phyloP scores from a whole-genome alignment of 2,113 vertebrate species.

The Clarias macrocephalus region DNA sequence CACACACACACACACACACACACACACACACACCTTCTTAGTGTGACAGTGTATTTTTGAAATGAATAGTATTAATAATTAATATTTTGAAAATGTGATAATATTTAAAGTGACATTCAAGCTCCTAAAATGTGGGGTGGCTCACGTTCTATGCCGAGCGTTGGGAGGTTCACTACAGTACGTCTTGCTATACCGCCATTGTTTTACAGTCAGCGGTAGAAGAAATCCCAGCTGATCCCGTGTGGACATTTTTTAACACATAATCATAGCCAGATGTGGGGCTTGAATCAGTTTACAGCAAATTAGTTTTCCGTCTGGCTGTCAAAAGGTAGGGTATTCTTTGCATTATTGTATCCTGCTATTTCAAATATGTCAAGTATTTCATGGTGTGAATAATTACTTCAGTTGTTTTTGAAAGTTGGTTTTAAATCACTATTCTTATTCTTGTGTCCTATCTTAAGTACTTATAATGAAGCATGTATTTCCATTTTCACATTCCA shows the following conservation, averaged over 20 bases:
- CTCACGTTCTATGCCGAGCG: conserved; percentile 44
- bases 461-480: not conserved
- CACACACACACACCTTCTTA: too few species aligned
- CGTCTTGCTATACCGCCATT: conserved; percentile 59
- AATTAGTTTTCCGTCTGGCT: conserved; percentile 39
- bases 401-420: not conserved
- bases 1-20: too few species aligned
- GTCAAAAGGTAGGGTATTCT: conserved; percentile 24
- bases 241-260: conserved; percentile 59
- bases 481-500: not conserved
- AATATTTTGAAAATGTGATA: not conserved
- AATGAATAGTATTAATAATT: not conserved
- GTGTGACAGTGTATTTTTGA: too few species aligned
- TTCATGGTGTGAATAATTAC: conserved; percentile 3
- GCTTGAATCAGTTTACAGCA: conserved; percentile 58
- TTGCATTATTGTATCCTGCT: conserved; percentile 7
- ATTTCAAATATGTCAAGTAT: conserved; percentile 31
- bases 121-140: not conserved
- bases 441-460: not conserved
- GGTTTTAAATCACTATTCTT: not conserved
- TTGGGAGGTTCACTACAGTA: conserved; percentile 42
- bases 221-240: conserved; percentile 59
- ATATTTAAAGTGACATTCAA: not conserved
- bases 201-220: conserved; percentile 67
- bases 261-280: conserved; percentile 73